Base-by-base conservation (phyloP, 2,888 invertebrate genomes). In the Phengaris arion region DNA sequence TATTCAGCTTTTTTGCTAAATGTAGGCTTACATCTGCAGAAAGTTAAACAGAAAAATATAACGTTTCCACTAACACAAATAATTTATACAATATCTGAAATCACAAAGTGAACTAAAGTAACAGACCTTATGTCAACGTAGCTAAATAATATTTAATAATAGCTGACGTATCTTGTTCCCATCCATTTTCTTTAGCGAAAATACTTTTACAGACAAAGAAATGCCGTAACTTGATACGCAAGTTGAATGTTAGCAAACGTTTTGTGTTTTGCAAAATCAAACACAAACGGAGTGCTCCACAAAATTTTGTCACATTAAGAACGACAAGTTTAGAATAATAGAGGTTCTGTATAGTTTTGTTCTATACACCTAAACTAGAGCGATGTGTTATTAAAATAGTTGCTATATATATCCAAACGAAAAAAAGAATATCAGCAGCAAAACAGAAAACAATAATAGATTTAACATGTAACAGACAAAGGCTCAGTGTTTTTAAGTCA, bases 181-280 rank as follows among this genome's bases (percentile, higher is more conserved):
- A 59, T 59, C 72, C 52, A 72, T 72, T 72, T 72, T 72, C 72
- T 70, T 48, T 5, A 22, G 7, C 69, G 55, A 55, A 48, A 75
- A 55, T 75, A 68, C 69, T 54, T 55, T 69, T 46, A 46, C 68
- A 68, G 55, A 75, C 48, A 55, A 90, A 87, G 87, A 85, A 86
- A 86, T 82, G 82, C 80, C 82, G 92, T 90, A 93, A 93, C 89
- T 84, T 84, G 89, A 93, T 92, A 92, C 85, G 84, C 86, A 81
- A 85, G 86, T 86, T 87, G 88, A 91, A 90, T 92, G 90, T 91
- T 91, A 92, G 88, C 92, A 86, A 90, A 89, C 85, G 88, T 87
- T 90, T 89, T 89, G 87, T 89, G 88, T 90, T 90, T 89, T 88
- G 89, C 89, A 84, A 91, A 92, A 92, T 91, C 93, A 92, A 93